Conservation (phyloP, 2,888 invertebrate genomes). For the Drosophila incognita region DNA sequence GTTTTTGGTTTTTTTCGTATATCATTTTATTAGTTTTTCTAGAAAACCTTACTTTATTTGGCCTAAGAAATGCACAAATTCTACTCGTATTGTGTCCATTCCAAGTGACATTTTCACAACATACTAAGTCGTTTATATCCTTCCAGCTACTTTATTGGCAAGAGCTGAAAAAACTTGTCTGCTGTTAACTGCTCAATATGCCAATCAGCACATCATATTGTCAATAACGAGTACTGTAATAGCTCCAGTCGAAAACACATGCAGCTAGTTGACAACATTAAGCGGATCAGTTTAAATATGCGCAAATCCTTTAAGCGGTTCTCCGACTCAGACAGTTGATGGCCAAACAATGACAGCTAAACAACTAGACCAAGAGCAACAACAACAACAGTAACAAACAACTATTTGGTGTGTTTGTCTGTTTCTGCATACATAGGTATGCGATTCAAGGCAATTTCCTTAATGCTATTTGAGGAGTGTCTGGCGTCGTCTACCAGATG, state of each 20-base stretch:
- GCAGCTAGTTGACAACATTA: slow-evolving; percentile 41
- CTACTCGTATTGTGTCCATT: background rate
- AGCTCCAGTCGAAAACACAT: slow-evolving; percentile 6
- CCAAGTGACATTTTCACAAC: background rate
- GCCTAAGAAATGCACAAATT: background rate
- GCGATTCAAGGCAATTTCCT: slow-evolving; percentile 74
- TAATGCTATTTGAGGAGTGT: slow-evolving; percentile 72
- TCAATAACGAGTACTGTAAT: slow-evolving; percentile 34
- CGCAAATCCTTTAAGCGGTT: slow-evolving; percentile 74
- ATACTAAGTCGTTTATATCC: background rate
- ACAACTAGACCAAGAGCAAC: slow-evolving; percentile 28
- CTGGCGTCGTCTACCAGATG: slow-evolving; percentile 65
- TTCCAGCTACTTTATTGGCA: background rate
- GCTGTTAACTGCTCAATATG: slow-evolving; percentile 29
- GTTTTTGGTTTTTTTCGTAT: background rate
- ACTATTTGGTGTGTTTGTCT: slow-evolving; percentile 51
- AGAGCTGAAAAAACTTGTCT: background rate
- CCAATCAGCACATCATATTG: slow-evolving; percentile 49
- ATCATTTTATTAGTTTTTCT: background rate
- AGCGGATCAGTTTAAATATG: slow-evolving; percentile 61
- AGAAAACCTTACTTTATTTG: background rate
- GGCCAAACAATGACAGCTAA: slow-evolving; percentile 58
- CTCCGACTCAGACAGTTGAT: slow-evolving; percentile 56
- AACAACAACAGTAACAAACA: slow-evolving; percentile 21
- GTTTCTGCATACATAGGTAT: slow-evolving; percentile 57